Conservation (phyloP, 1,140 invertebrate species). For the Chironomus striatipennis region DNA sequence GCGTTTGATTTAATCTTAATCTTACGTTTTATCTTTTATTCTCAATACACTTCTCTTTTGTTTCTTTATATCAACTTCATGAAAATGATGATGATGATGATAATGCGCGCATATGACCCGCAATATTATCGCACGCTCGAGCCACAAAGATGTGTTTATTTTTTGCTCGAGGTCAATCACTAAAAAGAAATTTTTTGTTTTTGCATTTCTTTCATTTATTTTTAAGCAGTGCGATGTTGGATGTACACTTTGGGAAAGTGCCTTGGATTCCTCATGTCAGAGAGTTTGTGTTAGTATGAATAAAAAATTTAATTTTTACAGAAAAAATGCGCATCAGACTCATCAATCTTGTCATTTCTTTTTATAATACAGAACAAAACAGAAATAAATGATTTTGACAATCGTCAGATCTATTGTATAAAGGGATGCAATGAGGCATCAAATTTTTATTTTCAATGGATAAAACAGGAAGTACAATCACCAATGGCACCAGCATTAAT, state of each 20-base stretch:
- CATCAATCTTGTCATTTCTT: background rate
- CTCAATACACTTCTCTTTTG: background rate
- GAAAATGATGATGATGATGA: no score
- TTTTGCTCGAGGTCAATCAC: background rate
- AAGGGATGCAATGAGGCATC: slow-evolving; percentile 70
- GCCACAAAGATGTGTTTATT: slow-evolving; percentile 1
- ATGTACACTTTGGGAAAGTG: slow-evolving; percentile 56
- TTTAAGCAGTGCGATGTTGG: slow-evolving; percentile 52
- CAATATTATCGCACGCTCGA: background rate
- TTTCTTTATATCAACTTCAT: background rate
- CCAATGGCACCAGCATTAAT: slow-evolving; percentile 29
- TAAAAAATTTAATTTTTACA: background rate
- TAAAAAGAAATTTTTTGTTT: slow-evolving; percentile 3
- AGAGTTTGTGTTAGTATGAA: slow-evolving; percentile 58
- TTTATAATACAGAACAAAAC: background rate
- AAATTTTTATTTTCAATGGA: slow-evolving; percentile 55
- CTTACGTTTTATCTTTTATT: background rate
- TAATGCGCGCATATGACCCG: background rate
- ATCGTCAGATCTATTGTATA: slow-evolving; percentile 57
- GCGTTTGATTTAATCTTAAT: background rate
- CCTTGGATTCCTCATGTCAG: slow-evolving; percentile 56
- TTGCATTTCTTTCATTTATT: slow-evolving; percentile 24
- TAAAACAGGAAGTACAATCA: slow-evolving; percentile 60
- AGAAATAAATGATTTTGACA: slow-evolving; percentile 26
- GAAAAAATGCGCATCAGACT: background rate